Evolutionary conservation across 2,888 invertebrate species (phyloP), one percentile per base, ranked within the genome.

Genomic region (Hypolimnas misippus): DNA sequence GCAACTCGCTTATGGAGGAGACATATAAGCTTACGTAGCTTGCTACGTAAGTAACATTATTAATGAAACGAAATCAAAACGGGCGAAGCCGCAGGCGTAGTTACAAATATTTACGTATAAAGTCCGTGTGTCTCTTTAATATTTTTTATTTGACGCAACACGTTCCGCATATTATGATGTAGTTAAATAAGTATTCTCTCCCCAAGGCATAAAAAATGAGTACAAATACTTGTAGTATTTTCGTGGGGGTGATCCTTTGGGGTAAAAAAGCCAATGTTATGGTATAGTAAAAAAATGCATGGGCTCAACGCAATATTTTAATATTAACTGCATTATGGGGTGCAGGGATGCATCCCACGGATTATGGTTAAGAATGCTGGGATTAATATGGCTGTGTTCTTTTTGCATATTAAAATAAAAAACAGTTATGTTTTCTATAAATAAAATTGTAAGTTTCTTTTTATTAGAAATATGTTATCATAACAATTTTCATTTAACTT

Each of bases 161-260:
- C 75, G 74, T 73, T 77, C 73, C 73, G 76, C 69, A 73, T 77
- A 83, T 82, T 82, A 77, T 68, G 73, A 65, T 70, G 75, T 78
- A 82, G 83, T 83, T 82, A 85, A 84, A 87, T 84, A 79, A 84
- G 76, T 75, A 77, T 83, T 76, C 76, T 73, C 75, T 79, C 82
- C 78, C 78, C 67, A 31, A 59, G 73, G 74, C 73, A 72, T 76
- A 82, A 82, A 84, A 84, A 85, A 77, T 76, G 83, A 87, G 89
- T 88, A 89, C 85, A 87, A 90, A 90, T 90, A 87, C 89, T 87
- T 89, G 89, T 89, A 87, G 84, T 86, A 84, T 85, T 83, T 81
- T 74, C 84, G 80, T 83, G 82, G 86, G 88, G 89, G 82, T 84
- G 82, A 80, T 75, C 68, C 69, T 81, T 73, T 76, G 73, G 85